Conservation (phyloP, 23 tunicate genomes). For the Aplidium turbinatum region DNA sequence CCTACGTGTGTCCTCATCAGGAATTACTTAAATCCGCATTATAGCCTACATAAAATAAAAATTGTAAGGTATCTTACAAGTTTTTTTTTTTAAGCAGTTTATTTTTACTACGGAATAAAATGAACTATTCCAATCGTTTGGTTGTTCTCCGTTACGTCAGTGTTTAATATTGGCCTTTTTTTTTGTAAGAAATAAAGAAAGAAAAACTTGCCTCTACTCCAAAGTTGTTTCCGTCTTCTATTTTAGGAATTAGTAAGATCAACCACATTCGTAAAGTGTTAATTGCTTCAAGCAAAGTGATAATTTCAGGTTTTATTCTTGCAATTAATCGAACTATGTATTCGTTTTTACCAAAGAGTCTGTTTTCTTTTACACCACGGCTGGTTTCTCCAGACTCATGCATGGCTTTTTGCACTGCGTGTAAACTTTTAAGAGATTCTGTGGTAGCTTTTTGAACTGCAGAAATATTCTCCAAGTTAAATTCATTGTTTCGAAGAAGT, state of each 20-base stretch:
- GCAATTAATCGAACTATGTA: conserved; percentile 57
- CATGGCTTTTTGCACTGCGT: conserved; percentile 1
- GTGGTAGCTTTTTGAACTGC: conserved; percentile 43
- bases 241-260: conserved; percentile 83
- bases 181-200: neutral
- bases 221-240: conserved; percentile 96
- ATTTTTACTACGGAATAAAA: too few relatives aligned
- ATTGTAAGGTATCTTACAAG: too few relatives aligned
- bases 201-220: conserved; percentile 75
- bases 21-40: too few relatives aligned
- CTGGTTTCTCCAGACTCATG: conserved; percentile 38
- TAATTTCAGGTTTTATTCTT: conserved; percentile 81
- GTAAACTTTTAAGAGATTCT: conserved; percentile 40
- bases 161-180: neutral
- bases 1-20: too few relatives aligned
- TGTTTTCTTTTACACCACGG: conserved; percentile 6
- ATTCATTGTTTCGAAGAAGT: conserved; percentile 41
- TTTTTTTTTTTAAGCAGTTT: too few relatives aligned
- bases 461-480: conserved; percentile 44
- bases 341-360: conserved; percentile 55
- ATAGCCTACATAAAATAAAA: too few relatives aligned
- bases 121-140: too few relatives aligned
- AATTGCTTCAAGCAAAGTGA: conserved; percentile 63
- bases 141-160: neutral
- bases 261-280: conserved; percentile 88